Evolutionary conservation across 2,113 vertebrate species (phyloP), one percentile per base, ranked within the genome.

Genomic region (Apus apus): DNA sequence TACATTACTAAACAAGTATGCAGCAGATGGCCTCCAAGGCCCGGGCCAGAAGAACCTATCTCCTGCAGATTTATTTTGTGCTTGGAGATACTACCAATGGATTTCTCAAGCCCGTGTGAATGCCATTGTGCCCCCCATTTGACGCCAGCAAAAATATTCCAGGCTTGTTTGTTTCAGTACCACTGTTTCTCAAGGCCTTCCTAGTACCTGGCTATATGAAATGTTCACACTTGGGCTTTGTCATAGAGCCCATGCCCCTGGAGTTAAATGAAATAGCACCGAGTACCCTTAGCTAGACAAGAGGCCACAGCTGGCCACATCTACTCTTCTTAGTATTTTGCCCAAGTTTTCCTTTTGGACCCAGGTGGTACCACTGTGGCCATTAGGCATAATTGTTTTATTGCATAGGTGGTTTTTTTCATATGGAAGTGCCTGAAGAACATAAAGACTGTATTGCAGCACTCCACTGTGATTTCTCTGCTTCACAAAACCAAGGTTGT

Each of bases 111-210:
- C 30, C 26, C 2, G 1, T 78, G 45, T 80, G 64, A 93, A 91
- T 73, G 70, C 71, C 73, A 70, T 85, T 90, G 50, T 88, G 48
- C n/a, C 64, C 89, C 27, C 85, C 32, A 29, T 75, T 96, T 78
- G 53, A 78, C 78, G 96, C 93, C 97, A 97, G 94, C 15, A 96
- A 95, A 95, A 97, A 95, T 87, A 97, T 60, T 74, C n/a, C 66
- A 64, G 75, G 48, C 72, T 51, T 91, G 62, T 90, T 90, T 96
- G 86, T 91, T 96, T 96, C 92, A 83, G 92, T 73, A 93, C n/a
- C 54, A 86, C 13, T 85, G 92, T 57, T 95, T 93, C 90, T 95
- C 60, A 82, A 89, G 73, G 72, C 15, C 79, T 92, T 90, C 40
- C 54, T 85, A 36, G 89, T 96, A 96, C 80, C 60, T 58, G 56